Percentiles rank a stretch among this genome's conserved stretches.
Evolutionary conservation across 35 echinoderm and acorn worm species (phyloP).

Genomic region (Nesometra sesokonis): DNA sequence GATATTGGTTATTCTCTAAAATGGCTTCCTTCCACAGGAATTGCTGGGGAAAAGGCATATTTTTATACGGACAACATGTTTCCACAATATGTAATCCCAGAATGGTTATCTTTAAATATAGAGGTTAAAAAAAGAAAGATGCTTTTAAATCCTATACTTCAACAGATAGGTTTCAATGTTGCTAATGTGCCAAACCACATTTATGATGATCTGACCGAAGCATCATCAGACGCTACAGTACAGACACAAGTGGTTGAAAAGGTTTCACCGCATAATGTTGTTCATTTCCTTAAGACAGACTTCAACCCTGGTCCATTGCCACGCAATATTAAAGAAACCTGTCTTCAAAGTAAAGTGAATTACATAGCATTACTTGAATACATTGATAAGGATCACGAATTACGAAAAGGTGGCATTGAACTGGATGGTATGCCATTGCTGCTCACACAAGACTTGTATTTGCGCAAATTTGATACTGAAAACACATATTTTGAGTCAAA

Average conservation of each 20-base stretch:
- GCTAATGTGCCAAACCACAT: background rate
- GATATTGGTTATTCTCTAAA: background rate
- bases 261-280: constrained; percentile 17
- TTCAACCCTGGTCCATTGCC: constrained; percentile 1
- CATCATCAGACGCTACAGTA: background rate
- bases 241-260: background rate
- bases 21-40: background rate
- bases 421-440: constrained; percentile 35
- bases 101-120: background rate
- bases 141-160: constrained; percentile 19
- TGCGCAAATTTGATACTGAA: constrained; percentile 4
- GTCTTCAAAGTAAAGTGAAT: background rate
- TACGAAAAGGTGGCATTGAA: background rate
- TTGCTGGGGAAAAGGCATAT: background rate
- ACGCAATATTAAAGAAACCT: background rate
- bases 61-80: background rate
- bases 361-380: constrained; percentile 18
- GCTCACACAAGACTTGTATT: constrained; percentile 19
- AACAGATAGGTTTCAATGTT: constrained; percentile 16
- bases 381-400: background rate
- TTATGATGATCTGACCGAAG: background rate
- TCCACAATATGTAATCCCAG: background rate
- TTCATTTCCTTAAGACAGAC: constrained; percentile 8
- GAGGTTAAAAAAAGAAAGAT: background rate
- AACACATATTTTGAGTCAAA: constrained; percentile 6